Evolutionary conservation across 2,113 vertebrate genomes (phyloP).

Genomic region (Paradisaea rubra): DNA sequence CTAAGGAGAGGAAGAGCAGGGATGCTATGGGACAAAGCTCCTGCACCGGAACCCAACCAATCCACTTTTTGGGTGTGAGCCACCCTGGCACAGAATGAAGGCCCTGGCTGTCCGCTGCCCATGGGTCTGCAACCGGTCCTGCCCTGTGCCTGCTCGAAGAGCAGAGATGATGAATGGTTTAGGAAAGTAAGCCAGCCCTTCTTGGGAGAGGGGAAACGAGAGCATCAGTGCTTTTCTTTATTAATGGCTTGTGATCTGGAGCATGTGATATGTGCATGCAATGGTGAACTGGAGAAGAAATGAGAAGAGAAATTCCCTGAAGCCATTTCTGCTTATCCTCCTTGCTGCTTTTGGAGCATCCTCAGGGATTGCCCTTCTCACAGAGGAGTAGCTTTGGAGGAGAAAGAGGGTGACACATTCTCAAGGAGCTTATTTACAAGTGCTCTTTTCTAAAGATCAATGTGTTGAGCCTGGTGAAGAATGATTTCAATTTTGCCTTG

Average conservation of each 20-base stretch:
- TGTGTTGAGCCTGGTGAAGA: conserved; percentile 24
- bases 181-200: neutral
- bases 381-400: neutral
- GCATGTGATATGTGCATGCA: neutral
- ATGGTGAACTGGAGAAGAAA: neutral
- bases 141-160: fast-evolving
- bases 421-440: conserved; percentile 47
- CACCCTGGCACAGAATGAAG: fast-evolving
- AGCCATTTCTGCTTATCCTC: neutral
- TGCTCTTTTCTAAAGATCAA: conserved; percentile 24
- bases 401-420: neutral
- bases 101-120: fast-evolving
- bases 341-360: neutral
- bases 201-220: neutral
- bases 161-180: fast-evolving
- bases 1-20: neutral
- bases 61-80: fast-evolving
- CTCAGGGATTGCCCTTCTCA: neutral
- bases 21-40: neutral
- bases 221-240: neutral
- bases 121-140: fast-evolving
- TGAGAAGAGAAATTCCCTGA: neutral
- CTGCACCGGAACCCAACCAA: neutral
- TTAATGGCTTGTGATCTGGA: neutral
- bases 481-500: conserved; percentile 44